Evolutionary conservation across 2,113 vertebrate species (phyloP), one percentile per base, ranked within the genome.

Genomic region (Lates calcarifer): DNA sequence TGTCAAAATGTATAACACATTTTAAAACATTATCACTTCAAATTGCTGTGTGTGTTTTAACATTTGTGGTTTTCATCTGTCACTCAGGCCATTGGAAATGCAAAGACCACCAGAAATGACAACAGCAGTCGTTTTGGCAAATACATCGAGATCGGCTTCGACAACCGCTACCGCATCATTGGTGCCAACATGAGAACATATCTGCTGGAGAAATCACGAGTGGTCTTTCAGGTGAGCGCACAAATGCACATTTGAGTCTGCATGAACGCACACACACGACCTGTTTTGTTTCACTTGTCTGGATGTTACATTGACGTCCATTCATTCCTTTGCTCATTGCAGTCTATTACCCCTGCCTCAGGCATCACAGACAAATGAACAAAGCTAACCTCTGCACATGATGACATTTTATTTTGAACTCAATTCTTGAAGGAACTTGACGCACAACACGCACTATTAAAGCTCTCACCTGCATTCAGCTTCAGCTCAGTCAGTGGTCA

Each of bases 101-200:
- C 98, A 74, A 99, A 99, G 93, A 99, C 98, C 33, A 99, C 98
- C 31, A 95, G 98, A 62, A 99, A 99, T 65, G 98, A 99, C 95
- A 99, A 99, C 91, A 99, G 98, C 94, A 99, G 98, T 91, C 98
- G 98, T 65, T 99, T 99, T 87, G 98, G 98, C 24, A 99, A 99
- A 79, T 99, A 99, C 87, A 99, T 99, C 26, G 98, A 99, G 89
- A 99, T 99, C 57, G 98, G 98, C 53, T 99, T 99, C 69, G 97
- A 99, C 94, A 97, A 92, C 82, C 95, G 96, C 37, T 98, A 96
- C 82, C 96, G 96, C 62, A 99, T 99, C 92, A 97, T 97, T 39
- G 98, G 98, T 66, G 98, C 98, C 90, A 99, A 99, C 92, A 99
- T 99, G 98, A 98, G 98, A 91, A 99, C 98, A 56, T 99, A 99